Evolutionary conservation across 2,797 vertebrate species (phyloP).

Genomic region (Pristis pectinata): DNA sequence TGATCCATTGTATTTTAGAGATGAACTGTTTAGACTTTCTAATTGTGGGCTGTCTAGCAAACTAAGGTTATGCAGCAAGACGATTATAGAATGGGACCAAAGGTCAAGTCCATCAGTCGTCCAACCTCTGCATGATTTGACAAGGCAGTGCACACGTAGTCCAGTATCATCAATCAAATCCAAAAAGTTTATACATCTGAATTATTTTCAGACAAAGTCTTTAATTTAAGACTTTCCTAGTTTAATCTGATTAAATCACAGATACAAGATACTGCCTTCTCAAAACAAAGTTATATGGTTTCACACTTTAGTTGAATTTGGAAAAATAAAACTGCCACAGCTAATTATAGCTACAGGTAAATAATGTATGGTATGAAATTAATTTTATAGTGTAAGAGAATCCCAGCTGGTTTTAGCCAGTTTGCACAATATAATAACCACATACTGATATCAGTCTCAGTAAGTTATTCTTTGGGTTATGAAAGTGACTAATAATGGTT

Average conservation of each 20-base stretch:
- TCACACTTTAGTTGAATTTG: background rate
- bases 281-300: background rate
- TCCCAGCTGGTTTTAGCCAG: background rate
- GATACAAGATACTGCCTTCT: background rate
- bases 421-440: background rate
- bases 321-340: background rate
- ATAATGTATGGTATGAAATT: background rate
- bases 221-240: background rate
- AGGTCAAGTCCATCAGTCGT: slow-evolving; percentile 33
- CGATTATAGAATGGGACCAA: slow-evolving; percentile 27
- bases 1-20: slow-evolving; percentile 15
- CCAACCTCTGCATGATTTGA: slow-evolving; percentile 19
- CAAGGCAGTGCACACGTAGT: slow-evolving; percentile 7
- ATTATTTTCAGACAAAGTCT: background rate
- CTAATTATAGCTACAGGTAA: background rate
- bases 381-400: background rate
- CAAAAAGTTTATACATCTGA: background rate
- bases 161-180: slow-evolving; percentile 13
- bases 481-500: background rate
- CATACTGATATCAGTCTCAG: background rate
- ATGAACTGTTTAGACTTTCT: slow-evolving; percentile 36
- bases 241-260: background rate
- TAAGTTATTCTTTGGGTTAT: background rate
- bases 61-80: slow-evolving; percentile 10
- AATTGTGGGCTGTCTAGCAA: slow-evolving; percentile 33